Percentiles rank a stretch among this genome's conserved stretches.
phyloP scores from a whole-genome alignment of 2,113 vertebrate genomes.

The Gymnorhina tibicen region DNA sequence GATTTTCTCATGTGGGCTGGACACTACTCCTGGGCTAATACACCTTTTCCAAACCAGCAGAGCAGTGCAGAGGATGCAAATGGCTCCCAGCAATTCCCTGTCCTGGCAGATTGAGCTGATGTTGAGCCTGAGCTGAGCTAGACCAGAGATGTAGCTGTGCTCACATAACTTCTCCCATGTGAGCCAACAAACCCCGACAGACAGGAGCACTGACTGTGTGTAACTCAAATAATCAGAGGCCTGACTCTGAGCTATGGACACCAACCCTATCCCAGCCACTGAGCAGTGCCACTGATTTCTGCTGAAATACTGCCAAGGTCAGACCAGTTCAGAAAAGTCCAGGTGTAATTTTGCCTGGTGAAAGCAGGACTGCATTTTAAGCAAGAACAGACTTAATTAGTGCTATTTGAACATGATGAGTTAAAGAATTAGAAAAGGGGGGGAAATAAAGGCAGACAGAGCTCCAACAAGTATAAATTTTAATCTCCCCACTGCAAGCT shows the following conservation, averaged over 20 bases:
- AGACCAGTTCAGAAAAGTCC: background rate
- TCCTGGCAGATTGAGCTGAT: background rate
- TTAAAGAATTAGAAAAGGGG: background rate
- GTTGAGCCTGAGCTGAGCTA: background rate
- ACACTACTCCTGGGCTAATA: background rate
- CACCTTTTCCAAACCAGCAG: background rate
- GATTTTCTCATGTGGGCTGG: background rate
- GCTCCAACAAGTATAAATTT: background rate
- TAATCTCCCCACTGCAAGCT: background rate
- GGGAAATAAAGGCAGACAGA: background rate
- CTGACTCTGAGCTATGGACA: background rate
- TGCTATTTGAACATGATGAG: background rate
- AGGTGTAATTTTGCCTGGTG: background rate
- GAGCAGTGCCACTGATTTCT: background rate
- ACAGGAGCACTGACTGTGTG: background rate
- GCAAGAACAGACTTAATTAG: background rate
- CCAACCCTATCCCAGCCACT: background rate
- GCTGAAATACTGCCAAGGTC: background rate
- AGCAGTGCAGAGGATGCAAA: background rate
- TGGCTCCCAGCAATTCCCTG: background rate
- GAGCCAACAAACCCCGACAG: conserved; percentile 14
- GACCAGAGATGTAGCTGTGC: background rate
- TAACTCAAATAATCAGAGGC: background rate
- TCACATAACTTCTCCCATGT: background rate
- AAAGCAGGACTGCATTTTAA: conserved; percentile 1